phyloP scores from a whole-genome alignment of 2,888 invertebrate species.

The Agrochola lychnidis region DNA sequence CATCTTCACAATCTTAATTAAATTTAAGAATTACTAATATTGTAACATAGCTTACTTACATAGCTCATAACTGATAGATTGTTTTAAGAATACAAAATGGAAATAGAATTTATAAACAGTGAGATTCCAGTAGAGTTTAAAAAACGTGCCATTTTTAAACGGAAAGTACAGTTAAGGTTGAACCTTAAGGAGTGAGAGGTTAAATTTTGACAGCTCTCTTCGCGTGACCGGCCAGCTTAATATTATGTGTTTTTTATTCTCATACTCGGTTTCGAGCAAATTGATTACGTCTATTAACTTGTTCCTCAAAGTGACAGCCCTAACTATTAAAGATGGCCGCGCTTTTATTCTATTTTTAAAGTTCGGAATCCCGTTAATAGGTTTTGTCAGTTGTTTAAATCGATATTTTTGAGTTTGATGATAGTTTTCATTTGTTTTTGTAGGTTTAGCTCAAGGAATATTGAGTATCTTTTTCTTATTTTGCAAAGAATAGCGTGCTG shows the following conservation, averaged over 20 bases:
- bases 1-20: not conserved
- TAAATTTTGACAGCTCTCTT: conserved; percentile 80
- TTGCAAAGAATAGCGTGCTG: not conserved
- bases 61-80: not conserved
- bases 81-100: not conserved
- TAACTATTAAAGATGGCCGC: conserved; percentile 75
- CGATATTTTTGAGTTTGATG: conserved; percentile 28
- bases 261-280: conserved; percentile 79
- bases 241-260: conserved; percentile 75
- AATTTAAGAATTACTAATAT: not conserved
- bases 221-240: conserved; percentile 81
- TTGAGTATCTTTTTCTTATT: not conserved
- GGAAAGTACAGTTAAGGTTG: conserved; percentile 33
- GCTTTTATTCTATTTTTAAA: conserved; percentile 61
- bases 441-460: not conserved
- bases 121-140: not conserved
- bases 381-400: conserved; percentile 46
- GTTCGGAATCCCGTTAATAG: conserved; percentile 55
- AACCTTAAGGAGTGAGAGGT: conserved; percentile 67
- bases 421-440: conserved; percentile 8
- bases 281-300: conserved; percentile 85
- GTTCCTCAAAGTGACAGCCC: conserved; percentile 81
- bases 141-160: conserved; percentile 42
- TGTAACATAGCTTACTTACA: not conserved
- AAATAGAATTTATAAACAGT: not conserved